These are phyloP conservation scores for Apis cerana DNA, from an alignment of 1,140 invertebrate species.

Conservation along the genomic window DNA sequence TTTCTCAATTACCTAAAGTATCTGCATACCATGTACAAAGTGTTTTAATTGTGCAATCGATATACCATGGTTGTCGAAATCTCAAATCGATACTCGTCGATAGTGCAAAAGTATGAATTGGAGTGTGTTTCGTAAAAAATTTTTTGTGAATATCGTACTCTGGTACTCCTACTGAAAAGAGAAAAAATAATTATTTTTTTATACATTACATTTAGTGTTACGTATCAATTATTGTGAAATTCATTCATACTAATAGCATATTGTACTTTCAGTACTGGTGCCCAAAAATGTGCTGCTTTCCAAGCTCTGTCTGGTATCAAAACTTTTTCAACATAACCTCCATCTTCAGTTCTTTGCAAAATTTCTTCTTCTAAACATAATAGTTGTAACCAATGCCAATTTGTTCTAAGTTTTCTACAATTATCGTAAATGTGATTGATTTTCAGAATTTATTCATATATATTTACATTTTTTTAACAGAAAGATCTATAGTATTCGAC, in stretches of 20 bases:
- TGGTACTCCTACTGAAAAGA: constrained; percentile 52
- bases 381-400: constrained; percentile 41
- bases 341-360: background rate
- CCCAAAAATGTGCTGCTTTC: constrained; percentile 35
- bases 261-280: constrained; percentile 57
- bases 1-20: constrained; percentile 47
- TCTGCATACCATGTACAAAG: constrained; percentile 49
- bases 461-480: background rate
- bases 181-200: too few relatives aligned
- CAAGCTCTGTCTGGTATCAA: constrained; percentile 55
- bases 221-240: background rate
- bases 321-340: background rate
- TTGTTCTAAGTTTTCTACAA: constrained; percentile 19
- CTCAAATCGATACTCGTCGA: constrained; percentile 41
- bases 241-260: constrained; percentile 50
- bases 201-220: background rate
- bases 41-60: constrained; percentile 56
- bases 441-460: background rate
- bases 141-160: constrained; percentile 52
- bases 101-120: constrained; percentile 51
- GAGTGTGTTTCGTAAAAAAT: constrained; percentile 48
- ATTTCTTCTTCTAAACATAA: constrained; percentile 40
- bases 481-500: background rate
- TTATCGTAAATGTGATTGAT: background rate
- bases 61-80: constrained; percentile 53